Evolutionary conservation across 2,797 vertebrate genomes (phyloP).

Genomic region (Peromyscus eremicus): DNA sequence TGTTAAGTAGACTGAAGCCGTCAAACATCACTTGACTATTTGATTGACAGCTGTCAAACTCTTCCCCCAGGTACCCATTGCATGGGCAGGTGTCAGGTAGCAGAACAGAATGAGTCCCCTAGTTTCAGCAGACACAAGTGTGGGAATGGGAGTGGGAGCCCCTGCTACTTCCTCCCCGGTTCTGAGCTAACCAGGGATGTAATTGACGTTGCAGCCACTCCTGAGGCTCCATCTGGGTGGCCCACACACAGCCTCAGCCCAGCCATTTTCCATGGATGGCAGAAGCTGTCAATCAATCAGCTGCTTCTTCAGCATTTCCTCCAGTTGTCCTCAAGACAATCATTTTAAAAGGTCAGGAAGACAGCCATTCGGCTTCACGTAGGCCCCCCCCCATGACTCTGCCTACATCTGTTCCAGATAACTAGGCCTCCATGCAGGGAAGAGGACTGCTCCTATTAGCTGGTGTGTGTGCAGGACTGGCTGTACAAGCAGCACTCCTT

Average conservation of each 20-base stretch:
- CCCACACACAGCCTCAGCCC: background rate
- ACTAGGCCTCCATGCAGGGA: background rate
- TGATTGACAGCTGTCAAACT: background rate
- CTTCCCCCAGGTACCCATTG: background rate
- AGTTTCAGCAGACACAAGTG: background rate
- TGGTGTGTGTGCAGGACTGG: background rate
- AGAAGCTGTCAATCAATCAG: background rate
- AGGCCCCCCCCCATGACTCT: background rate
- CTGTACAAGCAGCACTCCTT: background rate
- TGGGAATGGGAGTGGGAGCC: background rate
- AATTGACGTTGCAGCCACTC: background rate
- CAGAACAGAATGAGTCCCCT: background rate
- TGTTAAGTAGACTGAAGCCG: background rate
- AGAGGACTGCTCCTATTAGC: background rate
- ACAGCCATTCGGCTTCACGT: background rate
- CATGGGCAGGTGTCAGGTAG: background rate
- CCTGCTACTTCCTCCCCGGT: background rate
- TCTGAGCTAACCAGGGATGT: background rate
- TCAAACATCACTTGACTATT: background rate
- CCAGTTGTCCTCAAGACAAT: background rate
- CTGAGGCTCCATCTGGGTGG: background rate
- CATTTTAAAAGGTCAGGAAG: background rate
- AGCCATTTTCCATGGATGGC: background rate
- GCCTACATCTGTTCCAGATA: background rate
- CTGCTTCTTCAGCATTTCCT: background rate